phyloP scores from a whole-genome alignment of 2,797 vertebrate species.

The Bradypodion ventrale region DNA sequence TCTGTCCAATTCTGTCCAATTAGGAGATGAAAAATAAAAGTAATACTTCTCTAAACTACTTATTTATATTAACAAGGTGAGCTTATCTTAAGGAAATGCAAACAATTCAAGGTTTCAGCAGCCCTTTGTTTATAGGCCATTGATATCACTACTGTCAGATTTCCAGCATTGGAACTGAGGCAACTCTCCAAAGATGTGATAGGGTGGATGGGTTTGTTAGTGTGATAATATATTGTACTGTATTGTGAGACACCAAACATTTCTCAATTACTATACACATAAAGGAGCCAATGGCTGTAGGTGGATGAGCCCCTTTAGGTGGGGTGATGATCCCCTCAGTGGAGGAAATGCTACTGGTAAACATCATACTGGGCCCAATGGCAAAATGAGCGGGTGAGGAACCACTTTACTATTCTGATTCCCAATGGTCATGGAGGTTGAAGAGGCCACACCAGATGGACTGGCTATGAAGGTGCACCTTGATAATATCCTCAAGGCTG shows the following conservation, averaged over 20 bases:
- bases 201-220: background rate
- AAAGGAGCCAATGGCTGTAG: no score
- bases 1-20: constrained; percentile 25
- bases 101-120: constrained; percentile 10
- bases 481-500: no score
- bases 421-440: no score
- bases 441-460: no score
- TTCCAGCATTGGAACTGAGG: constrained; percentile 2
- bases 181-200: background rate
- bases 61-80: constrained; percentile 29
- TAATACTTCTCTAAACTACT: constrained; percentile 1
- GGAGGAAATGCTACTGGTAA: no score
- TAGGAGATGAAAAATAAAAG: constrained; percentile 24
- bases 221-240: background rate
- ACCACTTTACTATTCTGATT: no score
- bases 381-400: no score
- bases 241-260: background rate
- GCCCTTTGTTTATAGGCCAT: constrained; percentile 17
- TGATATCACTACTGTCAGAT: constrained; percentile 12
- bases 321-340: no score
- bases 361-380: no score
- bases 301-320: no score
- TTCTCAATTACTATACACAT: background rate
- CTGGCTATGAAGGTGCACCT: no score
- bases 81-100: background rate